These are phyloP conservation scores for Spea multiplicata DNA, from an alignment of 2,113 vertebrate species.

Conservation along the genomic window DNA sequence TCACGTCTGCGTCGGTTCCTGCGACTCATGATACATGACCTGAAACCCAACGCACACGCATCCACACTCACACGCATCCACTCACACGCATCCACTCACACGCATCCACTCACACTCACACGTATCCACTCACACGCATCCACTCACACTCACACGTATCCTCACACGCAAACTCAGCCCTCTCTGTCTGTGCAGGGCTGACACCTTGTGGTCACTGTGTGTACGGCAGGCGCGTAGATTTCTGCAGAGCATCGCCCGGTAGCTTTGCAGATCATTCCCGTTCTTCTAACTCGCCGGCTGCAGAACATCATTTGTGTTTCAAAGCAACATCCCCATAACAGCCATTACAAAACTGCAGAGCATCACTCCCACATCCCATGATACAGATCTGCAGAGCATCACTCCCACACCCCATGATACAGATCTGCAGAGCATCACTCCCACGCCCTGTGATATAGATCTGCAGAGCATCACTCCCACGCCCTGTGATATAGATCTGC, in stretches of 20 bases:
- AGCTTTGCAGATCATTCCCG: no score
- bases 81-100: constrained; percentile 28
- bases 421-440: constrained; percentile 3
- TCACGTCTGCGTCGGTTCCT: background rate
- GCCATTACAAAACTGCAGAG: background rate
- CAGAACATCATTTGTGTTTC: background rate
- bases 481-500: background rate
- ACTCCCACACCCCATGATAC: background rate
- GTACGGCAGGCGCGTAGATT: constrained; percentile 33
- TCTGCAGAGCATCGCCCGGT: background rate
- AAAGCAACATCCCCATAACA: background rate
- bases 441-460: background rate
- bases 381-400: background rate
- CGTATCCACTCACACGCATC: no score
- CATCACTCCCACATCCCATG: background rate
- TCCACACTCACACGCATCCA: no score
- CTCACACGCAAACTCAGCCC: background rate
- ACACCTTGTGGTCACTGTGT: constrained; percentile 26
- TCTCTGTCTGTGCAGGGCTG: constrained; percentile 13
- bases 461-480: constrained; percentile 4
- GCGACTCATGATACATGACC: background rate
- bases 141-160: no score
- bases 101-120: background rate
- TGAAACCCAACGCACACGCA: background rate
- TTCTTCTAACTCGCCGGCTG: background rate